Evolutionary conservation across 2,888 invertebrate genomes (phyloP).

Genomic region (Leptinotarsa haldemani): DNA sequence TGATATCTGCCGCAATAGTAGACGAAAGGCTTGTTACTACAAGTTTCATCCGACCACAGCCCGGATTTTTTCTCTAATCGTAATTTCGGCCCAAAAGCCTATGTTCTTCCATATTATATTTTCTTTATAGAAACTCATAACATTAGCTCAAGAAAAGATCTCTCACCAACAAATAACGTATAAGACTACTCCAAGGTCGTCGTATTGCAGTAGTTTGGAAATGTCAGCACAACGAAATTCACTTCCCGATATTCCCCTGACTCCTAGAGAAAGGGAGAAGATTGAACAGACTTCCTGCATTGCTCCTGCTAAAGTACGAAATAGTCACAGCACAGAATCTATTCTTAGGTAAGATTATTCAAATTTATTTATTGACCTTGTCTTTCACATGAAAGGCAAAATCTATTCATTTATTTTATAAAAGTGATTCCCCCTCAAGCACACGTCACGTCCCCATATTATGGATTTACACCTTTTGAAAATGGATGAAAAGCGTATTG

Average conservation of each 20-base stretch:
- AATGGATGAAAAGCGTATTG: no score
- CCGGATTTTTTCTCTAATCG: no score
- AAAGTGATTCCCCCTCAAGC: no score
- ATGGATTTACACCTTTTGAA: no score
- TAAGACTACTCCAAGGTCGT: conserved; percentile 66
- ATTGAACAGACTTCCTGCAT: conserved; percentile 70
- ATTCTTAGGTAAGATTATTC: conserved; percentile 68
- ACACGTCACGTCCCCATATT: no score
- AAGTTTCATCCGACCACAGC: no score
- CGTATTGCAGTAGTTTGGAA: conserved; percentile 62
- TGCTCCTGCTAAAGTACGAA: conserved; percentile 68
- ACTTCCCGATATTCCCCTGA: conserved; percentile 81
- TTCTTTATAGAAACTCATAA: conserved; percentile 74
- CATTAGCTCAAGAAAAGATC: conserved; percentile 86
- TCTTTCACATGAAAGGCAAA: background rate
- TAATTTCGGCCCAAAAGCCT: no score
- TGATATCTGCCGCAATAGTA: no score
- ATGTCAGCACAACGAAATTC: conserved; percentile 74
- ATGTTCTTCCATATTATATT: background rate
- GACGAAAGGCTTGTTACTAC: no score
- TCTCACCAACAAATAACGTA: conserved; percentile 64
- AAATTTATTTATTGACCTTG: background rate
- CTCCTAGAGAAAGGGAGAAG: conserved; percentile 78
- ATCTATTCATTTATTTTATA: no score
- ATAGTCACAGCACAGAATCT: conserved; percentile 86